These are phyloP conservation scores for Agonopterix alstromeriana DNA, from an alignment of 2,888 invertebrate species.

Conservation along the genomic window DNA sequence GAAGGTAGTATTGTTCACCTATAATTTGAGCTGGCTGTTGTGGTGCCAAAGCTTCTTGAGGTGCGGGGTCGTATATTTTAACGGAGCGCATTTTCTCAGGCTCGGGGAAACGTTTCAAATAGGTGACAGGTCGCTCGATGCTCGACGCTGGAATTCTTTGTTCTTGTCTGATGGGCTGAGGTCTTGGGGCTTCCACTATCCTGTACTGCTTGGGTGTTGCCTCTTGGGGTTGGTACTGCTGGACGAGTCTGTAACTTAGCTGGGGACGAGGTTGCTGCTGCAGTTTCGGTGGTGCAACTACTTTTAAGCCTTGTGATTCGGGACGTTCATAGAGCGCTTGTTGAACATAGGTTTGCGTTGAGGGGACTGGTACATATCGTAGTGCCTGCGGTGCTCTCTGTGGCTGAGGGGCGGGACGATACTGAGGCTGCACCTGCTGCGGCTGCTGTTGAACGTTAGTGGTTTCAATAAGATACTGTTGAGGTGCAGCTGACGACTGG, in stretches of 20 bases:
- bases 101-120: conserved; percentile 58
- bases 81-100: conserved; percentile 54
- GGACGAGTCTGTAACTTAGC: conserved; percentile 43
- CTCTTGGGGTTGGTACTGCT: conserved; percentile 59
- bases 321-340: conserved; percentile 53
- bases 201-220: conserved; percentile 59
- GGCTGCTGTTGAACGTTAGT: conserved; percentile 57
- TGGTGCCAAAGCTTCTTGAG: conserved; percentile 31
- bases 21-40: conserved; percentile 43
- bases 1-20: conserved; percentile 57
- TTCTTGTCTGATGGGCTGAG: conserved; percentile 48
- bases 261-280: conserved; percentile 35
- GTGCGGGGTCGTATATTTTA: conserved; percentile 49
- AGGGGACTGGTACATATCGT: conserved; percentile 44
- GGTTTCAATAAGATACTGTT: conserved; percentile 70
- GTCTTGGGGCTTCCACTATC: conserved; percentile 49
- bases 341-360: conserved; percentile 32
- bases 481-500: conserved; percentile 52
- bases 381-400: conserved; percentile 40
- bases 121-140: conserved; percentile 57
- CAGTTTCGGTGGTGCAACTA: conserved; percentile 65
- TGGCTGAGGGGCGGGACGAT: conserved; percentile 35
- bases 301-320: conserved; percentile 61
- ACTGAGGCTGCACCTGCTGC: conserved; percentile 29
- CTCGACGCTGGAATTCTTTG: conserved; percentile 42